phyloP scores from a whole-genome alignment of 2,797 vertebrate genomes.

The Thamnophis elegans region DNA sequence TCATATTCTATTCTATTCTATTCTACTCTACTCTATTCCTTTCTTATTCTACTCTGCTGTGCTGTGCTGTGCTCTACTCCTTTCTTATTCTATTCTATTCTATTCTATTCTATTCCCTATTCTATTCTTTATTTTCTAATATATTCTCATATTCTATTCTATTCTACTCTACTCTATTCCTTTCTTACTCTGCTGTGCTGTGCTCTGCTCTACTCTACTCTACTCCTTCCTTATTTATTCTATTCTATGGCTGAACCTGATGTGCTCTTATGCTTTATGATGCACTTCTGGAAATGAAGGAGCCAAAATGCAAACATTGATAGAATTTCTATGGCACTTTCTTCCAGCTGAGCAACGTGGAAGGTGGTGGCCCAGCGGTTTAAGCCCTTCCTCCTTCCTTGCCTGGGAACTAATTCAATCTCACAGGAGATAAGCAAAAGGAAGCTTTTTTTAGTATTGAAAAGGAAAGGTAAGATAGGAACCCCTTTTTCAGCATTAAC shows the following conservation, averaged over 20 bases:
- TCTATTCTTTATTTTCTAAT: too few relatives aligned
- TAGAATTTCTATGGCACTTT: neutral
- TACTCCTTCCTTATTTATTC: too few relatives aligned
- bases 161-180: too few relatives aligned
- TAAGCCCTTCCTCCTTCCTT: neutral
- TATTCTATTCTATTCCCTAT: too few relatives aligned
- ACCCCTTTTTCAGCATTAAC: neutral
- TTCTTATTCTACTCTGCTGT: too few relatives aligned
- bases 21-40: too few relatives aligned
- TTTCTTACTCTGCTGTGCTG: too few relatives aligned
- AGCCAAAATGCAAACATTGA: neutral
- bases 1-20: too few relatives aligned
- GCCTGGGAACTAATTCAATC: neutral
- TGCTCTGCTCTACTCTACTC: too few relatives aligned
- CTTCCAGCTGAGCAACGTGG: neutral
- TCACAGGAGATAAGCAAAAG: neutral
- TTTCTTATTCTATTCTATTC: fast-evolving
- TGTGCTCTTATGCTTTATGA: neutral
- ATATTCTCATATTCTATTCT: too few relatives aligned
- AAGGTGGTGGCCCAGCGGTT: neutral
- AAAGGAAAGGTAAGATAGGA: neutral
- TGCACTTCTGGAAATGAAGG: neutral
- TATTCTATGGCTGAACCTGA: too few relatives aligned
- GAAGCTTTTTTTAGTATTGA: neutral
- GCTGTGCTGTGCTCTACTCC: too few relatives aligned